A percentile compares a stretch with the other conserved stretches of the same genome.
These are phyloP conservation scores for Toxonevra muliebris DNA, from an alignment of 2,888 invertebrate species.

Conservation along the genomic window DNA sequence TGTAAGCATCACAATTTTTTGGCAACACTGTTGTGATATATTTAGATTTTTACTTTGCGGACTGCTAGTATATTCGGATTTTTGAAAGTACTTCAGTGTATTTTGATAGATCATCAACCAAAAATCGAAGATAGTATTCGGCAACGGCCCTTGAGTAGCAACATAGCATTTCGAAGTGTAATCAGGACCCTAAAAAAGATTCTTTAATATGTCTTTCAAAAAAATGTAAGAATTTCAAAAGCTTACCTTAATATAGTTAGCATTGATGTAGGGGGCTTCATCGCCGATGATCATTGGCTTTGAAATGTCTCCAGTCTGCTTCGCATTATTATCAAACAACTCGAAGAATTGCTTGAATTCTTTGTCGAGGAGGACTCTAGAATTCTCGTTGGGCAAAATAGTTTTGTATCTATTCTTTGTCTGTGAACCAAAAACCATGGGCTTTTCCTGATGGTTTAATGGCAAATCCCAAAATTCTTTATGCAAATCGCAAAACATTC, in stretches of 20 bases:
- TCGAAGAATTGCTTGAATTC: slow-evolving; percentile 50
- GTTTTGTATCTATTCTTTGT: slow-evolving; percentile 90
- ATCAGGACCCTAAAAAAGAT: slow-evolving; percentile 80
- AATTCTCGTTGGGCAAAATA: slow-evolving; percentile 89
- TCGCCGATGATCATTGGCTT: slow-evolving; percentile 67
- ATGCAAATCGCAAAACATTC: slow-evolving; percentile 74
- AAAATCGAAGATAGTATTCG: slow-evolving; percentile 89
- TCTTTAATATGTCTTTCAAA: slow-evolving; percentile 5
- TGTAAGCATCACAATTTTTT: slow-evolving; percentile 88
- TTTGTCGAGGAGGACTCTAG: slow-evolving; percentile 75
- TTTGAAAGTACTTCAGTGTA: slow-evolving; percentile 57
- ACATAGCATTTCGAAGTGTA: slow-evolving; percentile 87
- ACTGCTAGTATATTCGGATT: slow-evolving; percentile 49
- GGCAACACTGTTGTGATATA: slow-evolving; percentile 63
- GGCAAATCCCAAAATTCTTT: slow-evolving; percentile 96
- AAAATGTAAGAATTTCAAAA: not conserved
- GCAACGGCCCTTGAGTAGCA: slow-evolving; percentile 91
- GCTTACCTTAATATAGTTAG: slow-evolving; percentile 88
- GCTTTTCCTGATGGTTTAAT: slow-evolving; percentile 89
- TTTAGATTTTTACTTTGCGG: slow-evolving; percentile 51
- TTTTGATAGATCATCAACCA: slow-evolving; percentile 86
- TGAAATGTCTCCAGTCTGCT: slow-evolving; percentile 31
- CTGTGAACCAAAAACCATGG: slow-evolving; percentile 88
- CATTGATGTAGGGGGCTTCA: slow-evolving; percentile 82
- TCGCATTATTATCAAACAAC: slow-evolving; percentile 32